Evolutionary conservation across 2,797 vertebrate genomes (phyloP), one percentile per base, ranked within the genome.

Genomic region (Balearica regulorum): DNA sequence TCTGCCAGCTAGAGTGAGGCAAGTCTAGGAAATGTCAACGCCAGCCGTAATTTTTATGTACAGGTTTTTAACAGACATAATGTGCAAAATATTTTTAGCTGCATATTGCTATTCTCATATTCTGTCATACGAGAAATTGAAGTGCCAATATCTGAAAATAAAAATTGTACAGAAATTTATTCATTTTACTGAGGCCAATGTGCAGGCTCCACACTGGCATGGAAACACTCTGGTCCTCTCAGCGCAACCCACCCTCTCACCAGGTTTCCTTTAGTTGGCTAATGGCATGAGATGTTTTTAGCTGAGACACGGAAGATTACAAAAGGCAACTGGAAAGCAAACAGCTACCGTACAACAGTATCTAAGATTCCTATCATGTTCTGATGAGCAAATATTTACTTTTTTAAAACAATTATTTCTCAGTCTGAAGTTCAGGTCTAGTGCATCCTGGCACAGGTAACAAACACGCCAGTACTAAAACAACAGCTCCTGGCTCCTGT

Each of bases 371-470:
- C 39, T 86, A 61, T 94, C 14, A 0, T 65, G 61, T 31, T 77
- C 73, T 46, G 33, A 87, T 12, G 17, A 90, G 71, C 83, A 95
- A 96, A 96, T 94, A 97, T 94, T 96, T 93, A 84, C 86, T 54
- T 82, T 90, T 83, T 43, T 2, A 61, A 65, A 93, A 58, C 58
- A 78, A 94, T 48, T 81, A 69, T 62, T 94, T 90, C 73, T 72
- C 20, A 55, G 64, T 61, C 62, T 83, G 72, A 79, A 49, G 83
- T 82, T 92, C 83, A 61, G 24, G n/a, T 89, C 71, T 33, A 60
- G 77, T 46, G 77, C 80, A 90, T 72, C 61, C 69, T 24, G 11
- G 46, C 46, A 61, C 46, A 78, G 46, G 54, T 41, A 78, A 90
- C 57, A 83, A 91, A 77, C 72, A 77, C 25, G 57, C 5, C 64